Evolutionary conservation across 1,140 invertebrate species (phyloP).

Genomic region (Ridgeia piscesae): DNA sequence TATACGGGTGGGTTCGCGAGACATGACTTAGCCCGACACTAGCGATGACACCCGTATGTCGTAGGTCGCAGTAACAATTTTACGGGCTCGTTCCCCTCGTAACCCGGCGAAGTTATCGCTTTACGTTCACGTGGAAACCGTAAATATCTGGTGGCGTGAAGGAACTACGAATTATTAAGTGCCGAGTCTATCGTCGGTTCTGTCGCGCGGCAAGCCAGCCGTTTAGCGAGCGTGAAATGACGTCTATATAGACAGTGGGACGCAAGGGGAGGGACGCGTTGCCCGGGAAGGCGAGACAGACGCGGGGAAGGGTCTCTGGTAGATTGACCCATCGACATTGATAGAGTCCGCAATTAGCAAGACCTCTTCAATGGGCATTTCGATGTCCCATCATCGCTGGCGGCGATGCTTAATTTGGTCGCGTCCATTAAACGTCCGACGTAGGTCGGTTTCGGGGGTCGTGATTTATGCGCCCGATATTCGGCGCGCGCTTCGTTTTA

Average conservation of each 20-base stretch:
- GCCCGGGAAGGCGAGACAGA: background rate
- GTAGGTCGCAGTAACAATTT: background rate
- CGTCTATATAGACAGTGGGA: background rate
- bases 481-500: background rate
- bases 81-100: background rate
- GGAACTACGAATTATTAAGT: background rate
- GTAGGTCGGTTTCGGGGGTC: background rate
- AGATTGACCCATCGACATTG: constrained; percentile 4
- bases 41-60: background rate
- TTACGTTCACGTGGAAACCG: background rate
- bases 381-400: background rate
- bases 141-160: background rate
- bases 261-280: background rate
- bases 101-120: background rate
- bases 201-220: background rate
- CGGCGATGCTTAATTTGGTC: background rate
- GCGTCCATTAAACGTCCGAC: background rate
- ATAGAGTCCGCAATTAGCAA: constrained; percentile 5
- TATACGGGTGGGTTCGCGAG: background rate
- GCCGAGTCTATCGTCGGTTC: background rate
- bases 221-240: background rate
- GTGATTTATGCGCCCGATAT: background rate
- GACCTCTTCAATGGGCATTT: background rate
- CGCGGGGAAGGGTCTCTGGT: background rate
- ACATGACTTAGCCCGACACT: background rate